These are phyloP conservation scores for Vombatus ursinus DNA, from an alignment of 2,113 vertebrate genomes.

Conservation along the genomic window DNA sequence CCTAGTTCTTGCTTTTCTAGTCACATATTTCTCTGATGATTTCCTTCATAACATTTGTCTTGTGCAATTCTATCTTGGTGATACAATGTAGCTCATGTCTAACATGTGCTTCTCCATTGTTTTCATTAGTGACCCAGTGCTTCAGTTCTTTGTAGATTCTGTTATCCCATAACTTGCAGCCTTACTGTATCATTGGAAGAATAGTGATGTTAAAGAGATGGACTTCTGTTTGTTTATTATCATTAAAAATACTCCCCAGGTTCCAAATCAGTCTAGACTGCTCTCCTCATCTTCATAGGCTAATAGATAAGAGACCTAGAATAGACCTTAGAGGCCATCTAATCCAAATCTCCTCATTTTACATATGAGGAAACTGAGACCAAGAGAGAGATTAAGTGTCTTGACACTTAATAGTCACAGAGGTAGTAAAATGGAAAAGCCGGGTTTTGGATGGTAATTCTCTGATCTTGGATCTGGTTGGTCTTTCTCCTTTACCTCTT, in stretches of 20 bases:
- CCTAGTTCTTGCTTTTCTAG: background rate
- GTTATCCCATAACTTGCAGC: background rate
- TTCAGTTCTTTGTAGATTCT: background rate
- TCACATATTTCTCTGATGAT: background rate
- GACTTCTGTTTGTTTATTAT: background rate
- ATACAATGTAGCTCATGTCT: background rate
- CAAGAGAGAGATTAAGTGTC: too few species aligned
- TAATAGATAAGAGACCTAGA: too few species aligned
- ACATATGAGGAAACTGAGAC: too few species aligned
- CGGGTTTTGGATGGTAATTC: too few species aligned
- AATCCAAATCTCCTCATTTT: too few species aligned
- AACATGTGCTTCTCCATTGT: background rate
- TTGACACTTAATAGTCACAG: too few species aligned
- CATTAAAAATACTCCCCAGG: too few species aligned
- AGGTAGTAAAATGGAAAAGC: too few species aligned
- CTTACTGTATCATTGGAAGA: background rate
- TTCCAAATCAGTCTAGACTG: background rate
- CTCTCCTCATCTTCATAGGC: background rate
- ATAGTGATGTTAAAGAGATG: background rate
- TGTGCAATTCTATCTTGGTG: background rate
- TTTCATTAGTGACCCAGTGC: background rate
- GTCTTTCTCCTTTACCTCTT: too few species aligned
- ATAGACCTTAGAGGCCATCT: too few species aligned
- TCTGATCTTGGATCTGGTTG: too few species aligned
- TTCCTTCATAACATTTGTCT: background rate